Evolutionary conservation across 1,140 invertebrate species (phyloP), one percentile per base, ranked within the genome.

Genomic region (Lasioglossum albipes): DNA sequence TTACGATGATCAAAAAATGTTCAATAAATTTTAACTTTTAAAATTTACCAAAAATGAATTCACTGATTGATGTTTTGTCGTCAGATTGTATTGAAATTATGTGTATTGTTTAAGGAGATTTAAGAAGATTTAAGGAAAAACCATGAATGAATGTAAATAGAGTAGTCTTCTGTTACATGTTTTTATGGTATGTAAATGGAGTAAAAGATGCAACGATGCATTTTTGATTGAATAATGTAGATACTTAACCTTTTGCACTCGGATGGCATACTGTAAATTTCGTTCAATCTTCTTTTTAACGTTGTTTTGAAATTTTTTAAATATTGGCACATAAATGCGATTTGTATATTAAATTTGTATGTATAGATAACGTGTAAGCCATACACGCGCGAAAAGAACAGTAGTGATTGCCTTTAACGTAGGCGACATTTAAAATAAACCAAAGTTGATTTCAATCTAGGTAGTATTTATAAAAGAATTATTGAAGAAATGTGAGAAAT

Each of bases 31-130:
- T 68, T 59, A 45, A 67, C 42, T 27, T n/a, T 74, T 22, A 16
- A 80, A 75, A 66, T 61, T 68, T 41, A 68, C 18, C 42, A 52
- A 42, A 61, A 62, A 16, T 65, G 41, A 77, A 71, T 62, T 79
- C 42, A 61, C 61, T 69, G n/a, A 59, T 62, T 62, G 20, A 69
- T 75, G 57, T 80, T 75, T 54, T 62, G 41, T 62, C 12, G 57
- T 16, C 18, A 68, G 54, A 80, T 31, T 64, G 54, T 80, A 80
- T 68, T 80, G 69, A 64, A 70, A 71, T 71, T 27, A 74, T 59
- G 5, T 49, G 5, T 59, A 45, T 71, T 49, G 61, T 79, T 49
- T 59, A 54, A n/a, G 52, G 57, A 59, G 27, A 36, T 36, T 36
- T 36, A 36, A 36, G 36, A 36, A 59, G 27, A 36, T 36, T 36